These are phyloP conservation scores for Tanypteryx hageni DNA, from an alignment of 2,888 invertebrate species.

Conservation along the genomic window DNA sequence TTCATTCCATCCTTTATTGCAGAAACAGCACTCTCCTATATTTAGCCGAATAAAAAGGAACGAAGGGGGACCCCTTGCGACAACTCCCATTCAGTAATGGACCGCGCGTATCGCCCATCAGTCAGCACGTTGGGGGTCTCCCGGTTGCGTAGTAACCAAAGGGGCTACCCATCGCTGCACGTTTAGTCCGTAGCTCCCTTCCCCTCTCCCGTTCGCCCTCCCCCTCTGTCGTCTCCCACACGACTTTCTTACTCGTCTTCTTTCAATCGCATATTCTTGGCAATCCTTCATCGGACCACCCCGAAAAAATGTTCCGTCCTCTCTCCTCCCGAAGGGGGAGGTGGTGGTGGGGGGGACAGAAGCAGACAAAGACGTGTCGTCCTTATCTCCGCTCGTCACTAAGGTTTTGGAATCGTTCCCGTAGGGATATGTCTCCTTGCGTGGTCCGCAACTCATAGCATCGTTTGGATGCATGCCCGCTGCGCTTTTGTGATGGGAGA, in stretches of 20 bases:
- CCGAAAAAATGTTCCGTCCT: background rate
- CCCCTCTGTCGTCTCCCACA: background rate
- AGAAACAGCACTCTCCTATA: too few species aligned
- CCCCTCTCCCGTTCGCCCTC: background rate
- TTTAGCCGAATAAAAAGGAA: background rate
- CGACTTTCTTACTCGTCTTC: background rate
- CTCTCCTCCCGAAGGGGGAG: too few species aligned
- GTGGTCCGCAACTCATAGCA: background rate
- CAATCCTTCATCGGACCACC: constrained; percentile 25
- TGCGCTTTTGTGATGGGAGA: background rate
- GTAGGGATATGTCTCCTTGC: background rate
- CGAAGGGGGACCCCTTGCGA: background rate
- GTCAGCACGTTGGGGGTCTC: too few species aligned
- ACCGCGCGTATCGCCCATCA: background rate
- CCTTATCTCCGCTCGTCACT: background rate
- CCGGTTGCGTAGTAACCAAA: too few species aligned
- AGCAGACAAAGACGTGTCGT: background rate
- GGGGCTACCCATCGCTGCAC: background rate
- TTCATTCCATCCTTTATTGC: too few species aligned
- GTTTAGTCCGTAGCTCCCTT: background rate
- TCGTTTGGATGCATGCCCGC: background rate
- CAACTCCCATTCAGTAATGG: background rate
- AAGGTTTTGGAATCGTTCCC: constrained; percentile 15
- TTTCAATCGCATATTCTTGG: constrained; percentile 4
- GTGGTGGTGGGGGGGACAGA: too few species aligned